Base-by-base conservation (phyloP, 2,888 invertebrate species). In the Cryptophagus acutangulus region DNA sequence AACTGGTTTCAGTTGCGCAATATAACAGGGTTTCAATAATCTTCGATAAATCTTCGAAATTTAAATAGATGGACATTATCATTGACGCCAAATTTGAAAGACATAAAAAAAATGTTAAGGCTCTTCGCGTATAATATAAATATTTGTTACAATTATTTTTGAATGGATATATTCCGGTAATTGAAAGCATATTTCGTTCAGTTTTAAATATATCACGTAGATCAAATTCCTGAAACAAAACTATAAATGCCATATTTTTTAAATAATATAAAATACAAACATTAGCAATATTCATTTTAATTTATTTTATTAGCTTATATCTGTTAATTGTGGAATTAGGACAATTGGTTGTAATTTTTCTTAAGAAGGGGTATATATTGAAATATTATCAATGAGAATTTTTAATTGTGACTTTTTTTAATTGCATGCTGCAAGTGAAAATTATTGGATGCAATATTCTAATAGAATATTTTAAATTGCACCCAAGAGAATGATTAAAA, bases 1-100 rank as follows among this genome's bases (percentile, higher is more conserved):
- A 52, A 3, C 52, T 45, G 1, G 46, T 45, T 34, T 51, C 48
- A 0, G 54, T 54, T 14, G 48, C 39, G 20, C 44, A 43, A 28
- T 48, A 52, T 14, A 49, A 43, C 10, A 54, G 20, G 14, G 46
- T 39, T 36, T 49, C 51, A 3, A 49, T 17, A 14, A 49, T 25
- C 24, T 47, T 34, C 8, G 43, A 36, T 1, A 51, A 6, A 25
- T 51, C 43, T 10, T 44, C 40, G 2, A 40, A 17, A 35, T 47
- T 37, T 6, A 44, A 34, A 17, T 24, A 15, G 16, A 40, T 41
- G 15, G 29, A 25, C 1, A 33, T 20, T 20, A 41, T 12, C 36
- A 44, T 36, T 33, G 40, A 38, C 6, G 41, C 9, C 4, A 13
- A 31, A 31, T 15, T 31, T 31, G n/a, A 16, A 31, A 12, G 2